These are phyloP conservation scores for Slavum lentiscoides DNA, from an alignment of 2,888 invertebrate species.

Conservation along the genomic window DNA sequence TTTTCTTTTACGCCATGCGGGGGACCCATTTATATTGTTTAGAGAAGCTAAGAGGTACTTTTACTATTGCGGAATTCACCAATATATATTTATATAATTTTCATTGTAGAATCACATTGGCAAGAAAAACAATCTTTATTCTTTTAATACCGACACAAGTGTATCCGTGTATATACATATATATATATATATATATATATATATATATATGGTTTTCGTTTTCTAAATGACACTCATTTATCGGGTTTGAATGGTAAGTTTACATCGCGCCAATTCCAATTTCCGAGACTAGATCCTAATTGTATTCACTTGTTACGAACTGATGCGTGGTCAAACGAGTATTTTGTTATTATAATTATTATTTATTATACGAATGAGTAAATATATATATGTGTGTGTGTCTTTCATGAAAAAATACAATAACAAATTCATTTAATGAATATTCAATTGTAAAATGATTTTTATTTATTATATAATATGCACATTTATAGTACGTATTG, in stretches of 20 bases:
- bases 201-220: neutral
- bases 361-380: no score
- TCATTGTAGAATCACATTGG: neutral
- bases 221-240: neutral
- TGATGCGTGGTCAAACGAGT: neutral
- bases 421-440: no score
- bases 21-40: slow-evolving; percentile 52
- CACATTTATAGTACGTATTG: no score
- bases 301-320: neutral
- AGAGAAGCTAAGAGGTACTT: slow-evolving; percentile 39
- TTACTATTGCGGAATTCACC: slow-evolving; percentile 13
- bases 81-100: slow-evolving; percentile 19
- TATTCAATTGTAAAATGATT: no score
- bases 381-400: neutral
- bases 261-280: neutral
- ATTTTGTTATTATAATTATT: no score
- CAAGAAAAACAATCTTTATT: slow-evolving; percentile 10
- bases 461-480: no score
- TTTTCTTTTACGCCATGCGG: slow-evolving; percentile 51
- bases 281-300: no score
- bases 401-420: no score
- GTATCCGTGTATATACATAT: no score
- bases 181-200: neutral
- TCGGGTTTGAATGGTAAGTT: neutral
- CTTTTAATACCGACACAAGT: neutral